Evolutionary conservation across 2,113 vertebrate species (phyloP).

Genomic region (Turnix velox): DNA sequence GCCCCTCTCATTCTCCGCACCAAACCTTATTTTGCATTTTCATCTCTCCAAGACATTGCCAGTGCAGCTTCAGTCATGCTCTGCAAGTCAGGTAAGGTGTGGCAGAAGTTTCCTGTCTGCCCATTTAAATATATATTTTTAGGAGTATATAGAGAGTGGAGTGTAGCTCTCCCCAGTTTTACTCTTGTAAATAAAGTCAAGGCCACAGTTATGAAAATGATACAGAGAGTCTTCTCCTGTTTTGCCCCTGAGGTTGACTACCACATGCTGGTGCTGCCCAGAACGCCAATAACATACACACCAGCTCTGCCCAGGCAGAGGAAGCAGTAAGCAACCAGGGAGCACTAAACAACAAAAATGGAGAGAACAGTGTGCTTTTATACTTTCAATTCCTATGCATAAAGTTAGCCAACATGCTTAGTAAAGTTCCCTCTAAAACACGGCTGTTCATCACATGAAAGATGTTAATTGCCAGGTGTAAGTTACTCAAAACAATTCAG

Average conservation of each 20-base stretch:
- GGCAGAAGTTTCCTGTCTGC: background rate
- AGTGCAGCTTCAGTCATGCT: background rate
- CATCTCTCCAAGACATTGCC: background rate
- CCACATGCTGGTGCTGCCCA: background rate
- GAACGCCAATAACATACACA: background rate
- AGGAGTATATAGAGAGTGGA: background rate
- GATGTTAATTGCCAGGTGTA: background rate
- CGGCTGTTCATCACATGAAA: background rate
- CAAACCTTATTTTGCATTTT: background rate
- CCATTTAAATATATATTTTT: background rate
- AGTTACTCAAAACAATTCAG: background rate
- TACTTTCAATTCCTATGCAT: accelerated
- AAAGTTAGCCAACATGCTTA: background rate
- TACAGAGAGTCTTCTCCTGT: accelerated
- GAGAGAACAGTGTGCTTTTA: background rate
- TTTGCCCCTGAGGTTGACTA: background rate
- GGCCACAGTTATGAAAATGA: background rate
- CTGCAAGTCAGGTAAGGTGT: background rate
- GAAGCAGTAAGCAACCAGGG: background rate
- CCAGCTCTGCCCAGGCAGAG: background rate
- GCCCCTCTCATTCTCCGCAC: background rate
- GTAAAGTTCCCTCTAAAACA: background rate
- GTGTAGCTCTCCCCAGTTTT: background rate
- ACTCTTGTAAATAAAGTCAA: background rate
- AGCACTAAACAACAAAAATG: background rate